Evolutionary conservation across 2,113 vertebrate genomes (phyloP), one percentile per base, ranked within the genome.

Genomic region (Elephantulus edwardii): DNA sequence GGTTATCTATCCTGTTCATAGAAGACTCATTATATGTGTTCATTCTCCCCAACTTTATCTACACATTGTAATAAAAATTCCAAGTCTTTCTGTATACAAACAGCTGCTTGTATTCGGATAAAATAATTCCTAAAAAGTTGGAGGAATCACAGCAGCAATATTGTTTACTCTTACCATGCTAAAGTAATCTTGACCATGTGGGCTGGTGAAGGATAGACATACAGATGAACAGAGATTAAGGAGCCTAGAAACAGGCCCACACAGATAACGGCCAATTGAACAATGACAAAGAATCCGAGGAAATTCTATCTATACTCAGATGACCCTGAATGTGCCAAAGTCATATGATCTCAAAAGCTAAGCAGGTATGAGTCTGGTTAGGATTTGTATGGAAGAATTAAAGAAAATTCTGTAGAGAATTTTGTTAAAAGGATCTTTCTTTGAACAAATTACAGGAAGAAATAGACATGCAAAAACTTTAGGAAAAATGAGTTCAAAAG

Each of bases 41-140:
- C 44, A 19, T 71, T 52, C 58, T 50, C 44, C 56, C 35, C 56
- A 74, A 71, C 72, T 2, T 60, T 40, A 40, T 1, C 50, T 66
- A 30, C 7, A 38, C 48, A 88, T 50, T 44, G 44, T 30, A 82
- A 33, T 60, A 70, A 82, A 82, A 81, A 62, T 54, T 58, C 12
- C 48, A 58, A 79, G 22, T 24, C 38, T 3, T 79, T 91, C 33
- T 28, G 4, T 56, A 11, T 40, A 50, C 17, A 78, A 38, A 54
- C 26, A 66, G 19, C 16, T 38, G 20, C 64, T 80, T 82, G 38
- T 16, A 74, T 24, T 40, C 24, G 38, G 35, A 90, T 17, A 68
- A 72, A 80, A 75, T 83, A 46, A 80, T 46, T 83, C 42, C 74
- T 50, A 48, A 85, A 87, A 90, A 90, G 16, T 14, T 58, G 79